Percentiles rank a stretch among this genome's conserved stretches.
These are phyloP conservation scores for Allophyes oxyacanthae DNA, from an alignment of 2,888 invertebrate genomes.

Conservation along the genomic window DNA sequence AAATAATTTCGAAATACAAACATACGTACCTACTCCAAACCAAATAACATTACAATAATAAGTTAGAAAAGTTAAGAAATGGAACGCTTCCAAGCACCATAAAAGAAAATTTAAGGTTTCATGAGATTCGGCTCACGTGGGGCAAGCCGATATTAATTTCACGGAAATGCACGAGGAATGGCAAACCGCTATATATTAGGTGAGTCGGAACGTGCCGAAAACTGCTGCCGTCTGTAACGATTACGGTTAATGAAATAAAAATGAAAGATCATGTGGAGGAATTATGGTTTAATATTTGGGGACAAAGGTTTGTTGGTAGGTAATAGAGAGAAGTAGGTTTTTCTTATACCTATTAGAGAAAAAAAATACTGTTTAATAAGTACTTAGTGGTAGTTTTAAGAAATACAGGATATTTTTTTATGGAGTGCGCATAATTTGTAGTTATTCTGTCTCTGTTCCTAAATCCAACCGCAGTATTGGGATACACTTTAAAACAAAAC, in stretches of 20 bases:
- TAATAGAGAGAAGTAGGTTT: neutral
- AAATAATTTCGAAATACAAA: slow-evolving; percentile 46
- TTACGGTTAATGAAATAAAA: slow-evolving; percentile 57
- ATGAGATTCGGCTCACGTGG: slow-evolving; percentile 63
- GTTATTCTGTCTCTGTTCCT: no score
- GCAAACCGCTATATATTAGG: slow-evolving; percentile 51
- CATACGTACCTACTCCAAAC: slow-evolving; percentile 18
- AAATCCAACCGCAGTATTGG: no score
- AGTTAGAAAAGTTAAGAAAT: slow-evolving; percentile 38
- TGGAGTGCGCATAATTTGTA: no score
- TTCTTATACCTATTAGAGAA: no score
- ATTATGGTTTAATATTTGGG: slow-evolving; percentile 43
- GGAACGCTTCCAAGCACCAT: slow-evolving; percentile 35
- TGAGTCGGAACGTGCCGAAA: slow-evolving; percentile 51
- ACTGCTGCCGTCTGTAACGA: slow-evolving; percentile 45
- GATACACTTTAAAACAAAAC: no score
- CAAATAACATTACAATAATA: slow-evolving; percentile 35
- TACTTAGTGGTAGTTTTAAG: no score
- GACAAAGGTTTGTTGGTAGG: slow-evolving; percentile 26
- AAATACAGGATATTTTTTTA: no score
- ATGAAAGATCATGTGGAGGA: slow-evolving; percentile 49
- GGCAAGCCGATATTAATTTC: slow-evolving; percentile 65
- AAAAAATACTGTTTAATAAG: no score
- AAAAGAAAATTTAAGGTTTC: slow-evolving; percentile 48
- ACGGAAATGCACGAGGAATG: slow-evolving; percentile 65